Evolutionary conservation across 1,140 invertebrate species (phyloP), one percentile per base, ranked within the genome.

Genomic region (Laupala kohalensis): DNA sequence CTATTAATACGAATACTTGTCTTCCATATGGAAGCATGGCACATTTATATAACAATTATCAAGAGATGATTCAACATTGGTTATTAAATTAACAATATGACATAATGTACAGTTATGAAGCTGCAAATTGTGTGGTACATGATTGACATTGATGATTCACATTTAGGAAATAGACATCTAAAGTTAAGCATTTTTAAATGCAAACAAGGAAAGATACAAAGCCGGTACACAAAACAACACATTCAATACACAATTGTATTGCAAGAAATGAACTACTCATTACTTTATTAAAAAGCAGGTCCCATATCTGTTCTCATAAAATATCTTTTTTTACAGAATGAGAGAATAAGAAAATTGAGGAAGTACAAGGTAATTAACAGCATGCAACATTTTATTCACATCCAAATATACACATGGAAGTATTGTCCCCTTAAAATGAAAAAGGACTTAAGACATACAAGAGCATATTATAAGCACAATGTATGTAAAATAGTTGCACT

Each of bases 21-120:
- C 27, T 37, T 6, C 29, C 27, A 68, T 68, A 68, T 68, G n/a
- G n/a, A n/a, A n/a, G n/a, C n/a, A n/a, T n/a, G 67, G 67, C 67
- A 68, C 67, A 68, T 68, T 68, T 68, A 68, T 68, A 68, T 68
- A 68, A 68, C 67, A 68, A 29, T 68, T 9, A 68, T 68, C 29
- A 68, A 30, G 28, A 68, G 67, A 68, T 68, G 28, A 29, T 3
- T 68, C 67, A 68, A 68, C 67, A 68, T 68, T 5, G n/a, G n/a
- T 68, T 68, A 6, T 68, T 67, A 53, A 53, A 53, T 53, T 53
- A 53, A 53, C 37, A 53, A 53, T 53, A 53, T 19, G 37, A 53
- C 37, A 53, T 53, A 53, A 53, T 53, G 37, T 53, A 53, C 37
- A 53, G 19, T 53, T 13, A 53, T 53, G 37, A 9, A 53, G 37